phyloP scores from a whole-genome alignment of 2,888 invertebrate genomes.

The Cephalotes varians region DNA sequence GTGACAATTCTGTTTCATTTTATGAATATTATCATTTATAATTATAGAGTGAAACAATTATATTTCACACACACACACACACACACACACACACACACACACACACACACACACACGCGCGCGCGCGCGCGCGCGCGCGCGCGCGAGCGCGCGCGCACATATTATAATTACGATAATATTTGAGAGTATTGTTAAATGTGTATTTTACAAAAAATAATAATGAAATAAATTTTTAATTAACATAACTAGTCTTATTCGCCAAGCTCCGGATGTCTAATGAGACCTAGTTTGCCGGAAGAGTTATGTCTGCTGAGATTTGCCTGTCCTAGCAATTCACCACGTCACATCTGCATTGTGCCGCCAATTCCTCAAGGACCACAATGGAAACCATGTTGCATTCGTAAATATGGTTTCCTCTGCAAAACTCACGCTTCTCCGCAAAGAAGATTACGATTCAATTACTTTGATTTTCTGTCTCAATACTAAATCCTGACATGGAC shows the following conservation, averaged over 20 bases:
- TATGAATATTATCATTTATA: no score
- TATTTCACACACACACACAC: no score
- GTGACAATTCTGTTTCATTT: neutral
- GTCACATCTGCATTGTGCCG: conserved; percentile 72
- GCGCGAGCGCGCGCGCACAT: no score
- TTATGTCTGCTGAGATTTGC: conserved; percentile 58
- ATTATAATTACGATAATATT: neutral
- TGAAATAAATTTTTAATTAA: neutral
- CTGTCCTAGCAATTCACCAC: conserved; percentile 73
- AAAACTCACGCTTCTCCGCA: conserved; percentile 71
- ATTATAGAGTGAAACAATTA: neutral
- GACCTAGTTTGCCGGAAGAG: conserved; percentile 62
- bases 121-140: no score
- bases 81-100: no score
- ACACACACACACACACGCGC: no score
- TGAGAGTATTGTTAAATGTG: neutral
- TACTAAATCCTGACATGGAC: conserved; percentile 63
- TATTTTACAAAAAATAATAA: neutral
- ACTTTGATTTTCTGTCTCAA: conserved; percentile 74
- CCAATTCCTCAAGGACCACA: conserved; percentile 73
- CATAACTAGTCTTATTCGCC: conserved; percentile 67
- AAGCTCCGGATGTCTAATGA: conserved; percentile 68
- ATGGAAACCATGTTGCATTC: conserved; percentile 79
- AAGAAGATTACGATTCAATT: conserved; percentile 65
- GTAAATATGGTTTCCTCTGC: conserved; percentile 77